Evolutionary conservation across 2,888 invertebrate species (phyloP), one percentile per base, ranked within the genome.

Genomic region (Cyaniris semiargus): DNA sequence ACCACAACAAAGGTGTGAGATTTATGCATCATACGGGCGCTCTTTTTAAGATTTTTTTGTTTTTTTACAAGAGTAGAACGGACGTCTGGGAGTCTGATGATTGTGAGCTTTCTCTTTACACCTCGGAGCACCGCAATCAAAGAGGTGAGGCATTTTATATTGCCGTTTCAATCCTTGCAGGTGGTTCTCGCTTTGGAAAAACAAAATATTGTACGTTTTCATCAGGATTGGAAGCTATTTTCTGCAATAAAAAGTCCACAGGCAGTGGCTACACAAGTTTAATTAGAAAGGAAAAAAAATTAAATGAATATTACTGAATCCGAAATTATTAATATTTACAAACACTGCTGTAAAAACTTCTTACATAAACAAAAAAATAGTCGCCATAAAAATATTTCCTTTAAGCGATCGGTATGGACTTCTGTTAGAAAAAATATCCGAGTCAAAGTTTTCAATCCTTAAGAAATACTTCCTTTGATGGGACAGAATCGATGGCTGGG

Each of bases 1-100:
- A 27, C 27, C 48, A 48, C 48, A 74, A 48, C 74, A 74, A 27
- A 74, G 74, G 74, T 74, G 74, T 74, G 48, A 66, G 18, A 74
- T 71, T 71, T 38, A 34, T 34, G 34, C 34, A 6, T 15, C 23
- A 31, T 23, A 15, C 31, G 31, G 15, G 70, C 70, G 21, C 15
- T 18, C 31, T 15, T 70, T 70, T 70, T 15, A 70, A 27, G 18
- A 27, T 15, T 66, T 27, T 66, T 66, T 66, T 31, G 1, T 15
- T 27, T 31, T 53, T 23, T 18, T 15, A 66, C 66, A 15, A 66
- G 27, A 66, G 31, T 66, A 27, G 66, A 66, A 27, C 66, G 66
- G 27, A 66, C 66, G 66, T 66, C 66, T 66, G 27, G 27, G 27
- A 15, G 66, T 66, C 13, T 66, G 66, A 66, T 66, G 66, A 66